Percentiles rank a stretch among this genome's conserved stretches.
Evolutionary conservation across 2,113 vertebrate species (phyloP).

Genomic region (Nycticryphes semicollaris): DNA sequence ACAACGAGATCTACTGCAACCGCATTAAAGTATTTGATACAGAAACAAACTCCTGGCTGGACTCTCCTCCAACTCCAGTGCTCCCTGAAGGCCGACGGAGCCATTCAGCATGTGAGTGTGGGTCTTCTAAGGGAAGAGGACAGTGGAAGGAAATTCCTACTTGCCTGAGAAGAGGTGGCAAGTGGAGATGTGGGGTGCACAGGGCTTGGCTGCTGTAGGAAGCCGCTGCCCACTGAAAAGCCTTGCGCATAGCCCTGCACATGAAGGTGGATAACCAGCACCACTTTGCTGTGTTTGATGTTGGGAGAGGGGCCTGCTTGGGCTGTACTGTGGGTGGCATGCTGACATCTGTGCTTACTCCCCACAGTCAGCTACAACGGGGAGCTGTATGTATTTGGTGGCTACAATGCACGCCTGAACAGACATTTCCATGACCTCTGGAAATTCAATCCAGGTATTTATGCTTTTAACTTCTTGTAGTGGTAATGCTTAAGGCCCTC

Average conservation of each 20-base stretch:
- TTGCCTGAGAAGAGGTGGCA: background rate
- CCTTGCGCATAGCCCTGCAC: rapidly evolving
- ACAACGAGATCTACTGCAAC: slow-evolving; percentile 99
- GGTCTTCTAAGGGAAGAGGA: background rate
- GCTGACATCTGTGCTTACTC: background rate
- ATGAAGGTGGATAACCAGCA: background rate
- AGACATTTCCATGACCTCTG: slow-evolving; percentile 97
- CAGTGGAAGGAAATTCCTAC: background rate
- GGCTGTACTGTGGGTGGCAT: background rate
- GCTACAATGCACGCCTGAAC: slow-evolving; percentile 94
- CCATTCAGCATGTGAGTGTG: slow-evolving; percentile 93
- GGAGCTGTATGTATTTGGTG: slow-evolving; percentile 96
- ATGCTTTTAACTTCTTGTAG: background rate
- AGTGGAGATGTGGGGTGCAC: background rate
- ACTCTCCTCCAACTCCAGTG: slow-evolving; percentile 82
- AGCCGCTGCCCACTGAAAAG: background rate
- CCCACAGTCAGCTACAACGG: slow-evolving; percentile 90
- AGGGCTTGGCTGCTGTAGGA: background rate
- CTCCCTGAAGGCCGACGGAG: slow-evolving; percentile 92
- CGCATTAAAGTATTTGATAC: slow-evolving; percentile 96
- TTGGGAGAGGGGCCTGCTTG: background rate
- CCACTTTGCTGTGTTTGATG: background rate
- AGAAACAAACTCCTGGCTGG: slow-evolving; percentile 91
- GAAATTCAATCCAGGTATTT: slow-evolving; percentile 96
- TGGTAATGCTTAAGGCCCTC: background rate